A percentile compares a stretch with the other conserved stretches of the same genome.
Evolutionary conservation across 1,140 invertebrate genomes (phyloP).

Genomic region (Steinernema feltiae): DNA sequence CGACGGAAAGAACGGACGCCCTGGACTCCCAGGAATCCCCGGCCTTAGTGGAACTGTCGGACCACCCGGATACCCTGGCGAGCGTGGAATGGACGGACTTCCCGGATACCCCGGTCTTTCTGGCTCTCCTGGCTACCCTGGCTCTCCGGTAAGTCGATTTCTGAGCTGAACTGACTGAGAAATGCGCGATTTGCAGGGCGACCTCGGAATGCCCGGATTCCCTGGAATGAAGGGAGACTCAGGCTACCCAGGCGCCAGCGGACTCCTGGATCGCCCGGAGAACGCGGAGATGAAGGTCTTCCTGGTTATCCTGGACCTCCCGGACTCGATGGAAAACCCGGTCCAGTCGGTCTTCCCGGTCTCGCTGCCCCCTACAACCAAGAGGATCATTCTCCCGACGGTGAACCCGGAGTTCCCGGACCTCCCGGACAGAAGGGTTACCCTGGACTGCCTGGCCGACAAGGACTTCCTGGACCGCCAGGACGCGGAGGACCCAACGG

Average conservation of each 20-base stretch:
- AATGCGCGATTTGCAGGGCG: not conserved
- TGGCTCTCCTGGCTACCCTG: slow-evolving; percentile 31
- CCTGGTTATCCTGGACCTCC: slow-evolving; percentile 25
- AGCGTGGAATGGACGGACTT: slow-evolving; percentile 23
- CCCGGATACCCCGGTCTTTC: slow-evolving; percentile 44
- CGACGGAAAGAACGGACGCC: slow-evolving; percentile 35
- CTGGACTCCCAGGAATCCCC: slow-evolving; percentile 27
- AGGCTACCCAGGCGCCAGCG: slow-evolving; percentile 25
- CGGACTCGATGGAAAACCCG: slow-evolving; percentile 33
- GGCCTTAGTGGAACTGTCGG: slow-evolving; percentile 34
- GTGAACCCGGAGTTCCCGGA: slow-evolving; percentile 37
- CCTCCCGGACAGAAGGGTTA: slow-evolving; percentile 41
- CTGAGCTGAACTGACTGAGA: not conserved
- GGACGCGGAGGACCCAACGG: slow-evolving; percentile 39
- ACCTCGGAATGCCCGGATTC: slow-evolving; percentile 35
- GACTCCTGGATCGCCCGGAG: slow-evolving; percentile 31
- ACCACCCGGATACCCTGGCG: slow-evolving; percentile 38
- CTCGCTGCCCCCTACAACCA: slow-evolving; percentile 24
- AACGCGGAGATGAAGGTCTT: slow-evolving; percentile 27
- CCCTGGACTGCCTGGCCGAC: slow-evolving; percentile 37
- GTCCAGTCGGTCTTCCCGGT: slow-evolving; percentile 30
- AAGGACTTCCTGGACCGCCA: slow-evolving; percentile 44
- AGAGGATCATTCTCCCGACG: slow-evolving; percentile 30
- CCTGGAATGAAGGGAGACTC: slow-evolving; percentile 33
- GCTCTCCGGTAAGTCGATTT: slow-evolving; percentile 8